These are phyloP conservation scores for Tympanuchus pallidicinctus DNA, from an alignment of 2,113 vertebrate genomes.

Conservation along the genomic window DNA sequence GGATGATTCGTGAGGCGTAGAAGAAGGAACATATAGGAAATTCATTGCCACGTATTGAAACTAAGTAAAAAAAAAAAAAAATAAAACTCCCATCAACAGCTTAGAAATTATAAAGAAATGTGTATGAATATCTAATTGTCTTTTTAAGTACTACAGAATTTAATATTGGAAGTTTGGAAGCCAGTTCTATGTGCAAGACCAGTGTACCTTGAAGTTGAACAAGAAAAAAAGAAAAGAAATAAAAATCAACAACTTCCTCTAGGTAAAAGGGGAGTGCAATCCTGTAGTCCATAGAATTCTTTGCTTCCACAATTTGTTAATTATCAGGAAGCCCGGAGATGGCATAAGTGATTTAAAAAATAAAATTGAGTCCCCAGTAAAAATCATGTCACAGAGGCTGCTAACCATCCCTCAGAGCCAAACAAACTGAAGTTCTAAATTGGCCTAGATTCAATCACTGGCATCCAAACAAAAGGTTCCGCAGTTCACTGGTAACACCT, in stretches of 20 bases:
- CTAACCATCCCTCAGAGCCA: not conserved
- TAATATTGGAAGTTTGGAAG: not conserved
- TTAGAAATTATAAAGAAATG: not conserved
- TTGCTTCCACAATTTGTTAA: not conserved
- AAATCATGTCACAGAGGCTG: not conserved
- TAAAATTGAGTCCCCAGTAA: not conserved
- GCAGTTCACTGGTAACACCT: not conserved
- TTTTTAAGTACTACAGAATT: not conserved
- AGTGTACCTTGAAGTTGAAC: not conserved
- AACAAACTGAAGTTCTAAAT: not conserved
- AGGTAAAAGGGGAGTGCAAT: not conserved
- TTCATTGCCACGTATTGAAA: not conserved
- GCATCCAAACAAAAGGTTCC: not conserved
- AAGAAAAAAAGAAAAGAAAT: too few relatives aligned
- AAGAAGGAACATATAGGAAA: not conserved
- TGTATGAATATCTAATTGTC: not conserved
- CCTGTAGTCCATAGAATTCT: not conserved
- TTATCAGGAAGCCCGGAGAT: not conserved
- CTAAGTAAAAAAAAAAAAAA: not conserved
- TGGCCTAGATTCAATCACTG: not conserved
- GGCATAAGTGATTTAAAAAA: not conserved
- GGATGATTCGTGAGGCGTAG: not conserved
- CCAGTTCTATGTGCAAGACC: not conserved
- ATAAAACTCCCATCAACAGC: not conserved
- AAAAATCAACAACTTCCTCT: not conserved